Conservation (phyloP, 2,113 vertebrate genomes). For the Hemichromis elongatus region DNA sequence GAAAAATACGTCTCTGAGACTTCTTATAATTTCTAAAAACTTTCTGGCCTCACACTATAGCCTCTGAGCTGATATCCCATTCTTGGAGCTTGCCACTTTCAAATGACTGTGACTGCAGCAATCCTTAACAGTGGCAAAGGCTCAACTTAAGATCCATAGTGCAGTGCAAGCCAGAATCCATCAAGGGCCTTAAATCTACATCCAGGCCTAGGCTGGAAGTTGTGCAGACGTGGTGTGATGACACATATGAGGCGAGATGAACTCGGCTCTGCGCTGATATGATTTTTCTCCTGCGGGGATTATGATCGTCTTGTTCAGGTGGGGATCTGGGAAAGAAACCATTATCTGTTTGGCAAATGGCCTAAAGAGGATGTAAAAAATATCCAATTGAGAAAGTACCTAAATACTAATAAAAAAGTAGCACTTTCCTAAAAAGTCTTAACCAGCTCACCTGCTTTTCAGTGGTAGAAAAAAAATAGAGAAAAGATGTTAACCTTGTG, state of each 20-base stretch:
- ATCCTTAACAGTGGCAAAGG: neutral
- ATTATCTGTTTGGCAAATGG: conserved; percentile 22
- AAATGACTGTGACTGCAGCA: conserved; percentile 34
- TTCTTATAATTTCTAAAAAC: conserved; percentile 28
- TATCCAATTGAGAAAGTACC: neutral
- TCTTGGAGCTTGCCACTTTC: conserved; percentile 32
- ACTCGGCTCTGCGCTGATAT: conserved; percentile 13
- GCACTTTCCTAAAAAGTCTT: neutral
- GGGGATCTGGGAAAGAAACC: conserved; percentile 44
- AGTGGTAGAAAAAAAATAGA: conserved; percentile 8
- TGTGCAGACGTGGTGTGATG: conserved; percentile 50
- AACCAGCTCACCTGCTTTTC: neutral
- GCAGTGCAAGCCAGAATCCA: neutral
- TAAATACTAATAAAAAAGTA: neutral
- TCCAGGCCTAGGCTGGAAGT: neutral
- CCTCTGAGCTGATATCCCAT: conserved; percentile 33
- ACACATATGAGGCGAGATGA: conserved; percentile 17
- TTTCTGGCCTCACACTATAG: neutral
- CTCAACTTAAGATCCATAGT: neutral
- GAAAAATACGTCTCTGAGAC: neutral
- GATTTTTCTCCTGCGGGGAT: conserved; percentile 60
- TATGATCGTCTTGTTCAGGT: conserved; percentile 64
- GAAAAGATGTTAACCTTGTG: neutral
- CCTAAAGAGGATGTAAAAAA: neutral
- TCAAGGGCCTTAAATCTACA: neutral